Evolutionary conservation across 2,797 vertebrate species (phyloP), one percentile per base, ranked within the genome.

Genomic region (Neoniphon sammara): DNA sequence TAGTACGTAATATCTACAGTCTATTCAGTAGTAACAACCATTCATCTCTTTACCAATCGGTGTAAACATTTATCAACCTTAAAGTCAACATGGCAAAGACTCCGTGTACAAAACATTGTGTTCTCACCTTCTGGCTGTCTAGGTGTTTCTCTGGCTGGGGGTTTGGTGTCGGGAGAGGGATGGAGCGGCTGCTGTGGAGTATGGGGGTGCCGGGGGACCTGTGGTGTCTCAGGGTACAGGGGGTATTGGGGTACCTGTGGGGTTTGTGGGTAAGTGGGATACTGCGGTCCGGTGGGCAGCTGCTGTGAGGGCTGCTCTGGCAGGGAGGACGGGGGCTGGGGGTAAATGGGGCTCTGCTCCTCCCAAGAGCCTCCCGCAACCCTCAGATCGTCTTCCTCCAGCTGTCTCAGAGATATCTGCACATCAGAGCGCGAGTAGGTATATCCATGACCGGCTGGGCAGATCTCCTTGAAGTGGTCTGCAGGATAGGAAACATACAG

Each of bases 381-480:
- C 78, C 95, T 93, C 80, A 96, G 82, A 59, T 96, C 96, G 5
- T 95, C 95, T 20, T 93, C 93, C 44, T 95, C 96, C 1, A 97
- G 93, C 85, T 95, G 95, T 73, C 95, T 95, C 90, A 97, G 87
- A 5, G 92, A 93, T 65, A 94, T 89, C 89, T 94, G 94, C 63
- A 95, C 88, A 9, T 95, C 94, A 7, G 94, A 94, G 73, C 87
- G 91, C 0, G 93, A 94, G 91, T 95, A 95, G 27, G 94, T 94
- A 49, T 94, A 95, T 61, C 94, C 94, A 0, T 95, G 94, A 60
- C 94, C 94, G 17, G 93, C 94, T 0, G 94, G 94, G 83, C 94
- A 95, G 86, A 95, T 95, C 87, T 95, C 94, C 81, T 92, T 95
- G 81, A 95, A 95, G 80, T 94, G 92, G 80, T 93, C 94, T 95